Base-by-base conservation (phyloP, 2,888 invertebrate species). In the Morpho achilles region DNA sequence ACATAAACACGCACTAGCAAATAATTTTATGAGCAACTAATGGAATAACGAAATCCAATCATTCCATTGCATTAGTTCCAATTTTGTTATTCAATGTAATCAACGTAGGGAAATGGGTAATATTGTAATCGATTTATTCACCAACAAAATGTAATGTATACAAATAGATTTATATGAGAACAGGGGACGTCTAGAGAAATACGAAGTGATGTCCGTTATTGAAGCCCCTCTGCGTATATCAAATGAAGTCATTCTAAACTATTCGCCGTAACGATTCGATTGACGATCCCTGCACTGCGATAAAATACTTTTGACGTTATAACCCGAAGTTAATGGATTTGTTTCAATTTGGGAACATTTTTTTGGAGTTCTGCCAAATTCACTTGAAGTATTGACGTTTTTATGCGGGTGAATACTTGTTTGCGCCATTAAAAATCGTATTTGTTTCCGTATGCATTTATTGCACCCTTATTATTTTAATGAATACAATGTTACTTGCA, bases 241-340 rank as follows among this genome's bases (percentile, higher is more conserved):
- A 84, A 84, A 84, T 87, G 86, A 86, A 87, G 82, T 84, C 82
- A 84, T 87, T 85, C 82, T 82, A 80, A 85, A 87, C 86, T 87
- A 87, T 84, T 80, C 82, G 78, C 80, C 80, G 84, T 75, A 77
- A 74, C 79, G 80, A 78, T 82, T 84, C 84, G 75, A 83, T 82
- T 83, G 81, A 80, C 73, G 79, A 79, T 75, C 73, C 73, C 62
- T 74, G 61, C 73, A 80, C 66, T 50, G 54, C 67, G 67, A 65
- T 71, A 63, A 62, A 60, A 63, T 58, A 60, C 62, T 66, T 68
- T 68, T 68, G 68, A 68, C 64, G 64, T 56, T 62, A 58, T 66
- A 59, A 57, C 57, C 63, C 63, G 62, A 58, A 59, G 54, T 62
- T 62, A 66, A 67, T 66, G 62, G 66, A 63, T 67, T 66, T 66